Percentiles rank a stretch among this genome's conserved stretches.
phyloP scores from a whole-genome alignment of 2,888 invertebrate genomes.

The Aricia artaxerxes region DNA sequence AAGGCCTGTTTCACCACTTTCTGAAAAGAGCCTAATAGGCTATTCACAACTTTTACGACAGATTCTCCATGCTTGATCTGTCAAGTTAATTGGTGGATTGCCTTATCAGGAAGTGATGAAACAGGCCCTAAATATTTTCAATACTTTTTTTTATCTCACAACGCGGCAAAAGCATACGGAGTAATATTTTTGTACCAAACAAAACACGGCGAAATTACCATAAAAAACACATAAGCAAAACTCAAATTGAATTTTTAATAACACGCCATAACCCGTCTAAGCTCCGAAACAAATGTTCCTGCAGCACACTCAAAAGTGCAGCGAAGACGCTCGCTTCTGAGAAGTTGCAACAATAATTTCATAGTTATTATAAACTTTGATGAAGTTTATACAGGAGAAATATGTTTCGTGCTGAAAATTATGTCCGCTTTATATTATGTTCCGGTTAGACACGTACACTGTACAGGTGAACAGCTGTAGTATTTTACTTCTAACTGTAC shows the following conservation, averaged over 20 bases:
- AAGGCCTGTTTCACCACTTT: too few species aligned
- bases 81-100: too few species aligned
- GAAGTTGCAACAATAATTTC: slow-evolving; percentile 4
- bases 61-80: too few species aligned
- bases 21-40: too few species aligned
- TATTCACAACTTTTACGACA: too few species aligned
- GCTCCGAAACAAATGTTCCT: background rate
- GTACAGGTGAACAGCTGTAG: background rate
- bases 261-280: background rate
- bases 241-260: background rate
- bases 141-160: background rate
- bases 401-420: background rate
- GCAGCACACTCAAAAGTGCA: background rate
- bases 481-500: too few species aligned
- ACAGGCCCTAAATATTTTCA: too few species aligned
- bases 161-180: background rate
- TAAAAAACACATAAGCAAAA: background rate
- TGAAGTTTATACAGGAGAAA: background rate
- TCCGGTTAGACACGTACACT: background rate
- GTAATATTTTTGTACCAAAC: background rate
- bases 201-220: background rate
- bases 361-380: slow-evolving; percentile 13
- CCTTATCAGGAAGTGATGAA: too few species aligned
- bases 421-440: background rate
- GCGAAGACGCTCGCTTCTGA: background rate